Percentiles rank a stretch among this genome's conserved stretches.
Conservation (phyloP, 2,888 invertebrate species). For the Rhodophaea formosa region DNA sequence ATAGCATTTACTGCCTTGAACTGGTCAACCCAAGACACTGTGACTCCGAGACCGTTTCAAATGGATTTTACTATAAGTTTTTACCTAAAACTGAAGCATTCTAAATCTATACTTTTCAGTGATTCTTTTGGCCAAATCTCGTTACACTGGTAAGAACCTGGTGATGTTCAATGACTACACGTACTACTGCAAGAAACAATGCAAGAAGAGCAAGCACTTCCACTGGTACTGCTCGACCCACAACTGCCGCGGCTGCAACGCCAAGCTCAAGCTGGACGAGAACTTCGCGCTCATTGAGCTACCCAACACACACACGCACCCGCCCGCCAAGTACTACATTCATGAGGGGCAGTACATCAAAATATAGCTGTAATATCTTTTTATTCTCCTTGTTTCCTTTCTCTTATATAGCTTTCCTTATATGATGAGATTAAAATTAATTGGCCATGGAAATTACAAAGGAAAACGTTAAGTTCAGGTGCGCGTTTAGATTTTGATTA, state of each 20-base stretch:
- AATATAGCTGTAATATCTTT: constrained; percentile 30
- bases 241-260: constrained; percentile 66
- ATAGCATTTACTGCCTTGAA: too few species aligned
- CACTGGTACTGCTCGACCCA: constrained; percentile 72
- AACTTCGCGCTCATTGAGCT: constrained; percentile 51
- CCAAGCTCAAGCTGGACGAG: constrained; percentile 56
- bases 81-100: too few species aligned
- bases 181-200: constrained; percentile 65
- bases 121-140: constrained; percentile 59
- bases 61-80: too few species aligned
- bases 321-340: constrained; percentile 59
- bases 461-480: too few species aligned
- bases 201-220: constrained; percentile 55
- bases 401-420: too few species aligned
- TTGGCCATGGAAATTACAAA: too few species aligned
- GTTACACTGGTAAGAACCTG: constrained; percentile 62
- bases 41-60: too few species aligned
- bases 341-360: constrained; percentile 59
- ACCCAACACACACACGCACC: constrained; percentile 56
- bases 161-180: constrained; percentile 65
- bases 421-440: too few species aligned
- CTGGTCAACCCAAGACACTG: too few species aligned
- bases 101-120: constrained; percentile 41
- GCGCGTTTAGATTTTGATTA: too few species aligned
- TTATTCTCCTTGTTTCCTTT: too few species aligned